These are phyloP conservation scores for Gadus chalcogrammus DNA, from an alignment of 2,113 vertebrate genomes.

Conservation along the genomic window DNA sequence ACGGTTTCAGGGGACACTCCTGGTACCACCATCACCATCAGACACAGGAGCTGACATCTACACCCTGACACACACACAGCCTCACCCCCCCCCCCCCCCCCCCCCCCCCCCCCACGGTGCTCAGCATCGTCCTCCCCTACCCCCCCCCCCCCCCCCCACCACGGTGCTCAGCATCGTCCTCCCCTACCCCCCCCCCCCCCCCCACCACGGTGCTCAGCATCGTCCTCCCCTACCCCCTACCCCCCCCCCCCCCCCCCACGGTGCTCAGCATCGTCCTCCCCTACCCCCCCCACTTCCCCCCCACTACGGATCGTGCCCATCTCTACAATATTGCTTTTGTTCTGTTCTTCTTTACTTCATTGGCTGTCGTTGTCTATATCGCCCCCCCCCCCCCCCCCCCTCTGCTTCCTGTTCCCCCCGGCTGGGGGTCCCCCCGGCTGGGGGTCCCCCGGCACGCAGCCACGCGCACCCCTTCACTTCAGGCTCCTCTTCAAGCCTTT, in stretches of 20 bases:
- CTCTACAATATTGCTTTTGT: conserved; percentile 42
- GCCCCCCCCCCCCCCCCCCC: conserved; percentile 26
- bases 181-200: no score
- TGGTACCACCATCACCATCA: not conserved
- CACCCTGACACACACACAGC: not conserved
- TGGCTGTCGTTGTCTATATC: conserved; percentile 12
- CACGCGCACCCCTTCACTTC: no score
- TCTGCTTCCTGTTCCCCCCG: not conserved
- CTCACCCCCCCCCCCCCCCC: not conserved
- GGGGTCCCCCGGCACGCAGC: conserved; percentile 8
- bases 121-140: not conserved
- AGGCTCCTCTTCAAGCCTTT: no score
- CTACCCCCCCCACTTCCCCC: not conserved
- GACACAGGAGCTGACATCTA: not conserved
- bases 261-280: not conserved
- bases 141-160: not conserved
- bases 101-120: not conserved
- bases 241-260: not conserved
- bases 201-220: conserved; percentile 6
- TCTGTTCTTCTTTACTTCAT: conserved; percentile 9
- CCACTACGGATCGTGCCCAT: not conserved
- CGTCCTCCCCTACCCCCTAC: not conserved
- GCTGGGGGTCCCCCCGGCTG: conserved; percentile 31
- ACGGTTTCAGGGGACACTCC: not conserved
- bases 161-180: not conserved